A percentile compares a stretch with the other conserved stretches of the same genome.
phyloP scores from a whole-genome alignment of 2,797 vertebrate species.

The Epinephelus coioides region DNA sequence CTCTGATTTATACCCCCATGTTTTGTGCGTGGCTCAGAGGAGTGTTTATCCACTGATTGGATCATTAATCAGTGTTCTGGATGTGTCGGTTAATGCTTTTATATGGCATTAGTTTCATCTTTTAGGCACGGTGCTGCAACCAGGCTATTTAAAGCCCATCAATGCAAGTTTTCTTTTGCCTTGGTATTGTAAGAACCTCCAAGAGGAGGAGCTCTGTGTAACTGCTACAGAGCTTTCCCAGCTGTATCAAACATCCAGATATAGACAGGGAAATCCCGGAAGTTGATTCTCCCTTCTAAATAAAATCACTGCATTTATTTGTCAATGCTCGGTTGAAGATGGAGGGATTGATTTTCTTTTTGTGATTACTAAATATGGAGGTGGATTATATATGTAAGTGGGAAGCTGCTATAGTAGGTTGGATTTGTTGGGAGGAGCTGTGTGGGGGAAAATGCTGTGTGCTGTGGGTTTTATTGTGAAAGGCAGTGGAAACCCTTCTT shows the following conservation, averaged over 20 bases:
- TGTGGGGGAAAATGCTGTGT: background rate
- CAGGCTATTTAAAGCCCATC: slow-evolving; percentile 71
- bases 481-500: background rate
- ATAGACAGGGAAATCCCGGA: slow-evolving; percentile 17
- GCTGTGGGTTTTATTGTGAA: slow-evolving; percentile 56
- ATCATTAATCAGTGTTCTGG: slow-evolving; percentile 9
- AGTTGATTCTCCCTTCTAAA: slow-evolving; percentile 4
- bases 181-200: slow-evolving; percentile 46
- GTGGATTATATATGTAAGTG: too few relatives aligned
- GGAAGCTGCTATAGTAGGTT: too few relatives aligned
- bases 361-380: too few relatives aligned
- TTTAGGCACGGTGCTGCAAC: slow-evolving; percentile 32
- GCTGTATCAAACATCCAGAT: background rate
- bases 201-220: slow-evolving; percentile 64
- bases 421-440: too few relatives aligned
- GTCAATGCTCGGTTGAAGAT: too few relatives aligned
- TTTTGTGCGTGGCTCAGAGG: background rate
- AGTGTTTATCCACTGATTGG: background rate
- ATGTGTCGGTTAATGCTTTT: background rate
- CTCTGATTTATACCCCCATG: background rate
- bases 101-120: slow-evolving; percentile 9
- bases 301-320: background rate
- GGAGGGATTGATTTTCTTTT: too few relatives aligned
- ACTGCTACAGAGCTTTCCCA: slow-evolving; percentile 38
- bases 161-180: slow-evolving; percentile 40